Conservation (phyloP, 2,888 invertebrate genomes). For the Clivina fossor region DNA sequence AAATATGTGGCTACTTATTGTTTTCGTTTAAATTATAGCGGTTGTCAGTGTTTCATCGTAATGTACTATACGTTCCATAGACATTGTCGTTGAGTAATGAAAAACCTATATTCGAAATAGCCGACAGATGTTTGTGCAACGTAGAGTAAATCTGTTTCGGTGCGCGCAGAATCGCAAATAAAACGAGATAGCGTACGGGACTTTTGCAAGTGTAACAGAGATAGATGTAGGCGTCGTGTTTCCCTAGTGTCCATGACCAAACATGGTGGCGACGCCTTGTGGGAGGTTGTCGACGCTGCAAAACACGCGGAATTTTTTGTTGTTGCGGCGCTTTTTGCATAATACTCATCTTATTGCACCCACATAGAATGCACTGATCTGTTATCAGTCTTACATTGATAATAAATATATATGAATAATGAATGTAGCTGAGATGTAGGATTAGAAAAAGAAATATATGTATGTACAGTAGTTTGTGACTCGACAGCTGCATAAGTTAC, state of each 20-base stretch:
- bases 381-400: too few relatives aligned
- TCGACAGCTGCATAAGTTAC: too few relatives aligned
- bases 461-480: too few relatives aligned
- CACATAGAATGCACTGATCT: too few relatives aligned
- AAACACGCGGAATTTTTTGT: conserved; percentile 44
- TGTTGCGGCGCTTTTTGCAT: conserved; percentile 11
- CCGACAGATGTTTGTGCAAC: conserved; percentile 21
- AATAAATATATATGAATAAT: too few relatives aligned
- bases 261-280: conserved; percentile 68
- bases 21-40: conserved; percentile 13
- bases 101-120: conserved; percentile 6
- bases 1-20: not conserved
- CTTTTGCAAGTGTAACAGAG: conserved; percentile 46
- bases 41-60: conserved; percentile 5
- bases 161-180: conserved; percentile 43
- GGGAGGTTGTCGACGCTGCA: conserved; percentile 58
- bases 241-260: conserved; percentile 70
- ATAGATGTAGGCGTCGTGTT: conserved; percentile 58
- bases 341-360: too few relatives aligned
- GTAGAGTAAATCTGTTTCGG: conserved; percentile 1
- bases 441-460: too few relatives aligned
- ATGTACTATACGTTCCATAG: conserved; percentile 2
- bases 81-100: conserved; percentile 8
- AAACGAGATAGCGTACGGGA: conserved; percentile 42
- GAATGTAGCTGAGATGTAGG: too few relatives aligned